A percentile compares a stretch with the other conserved stretches of the same genome.
Evolutionary conservation across 2,113 vertebrate species (phyloP).

Genomic region (Strix uralensis): DNA sequence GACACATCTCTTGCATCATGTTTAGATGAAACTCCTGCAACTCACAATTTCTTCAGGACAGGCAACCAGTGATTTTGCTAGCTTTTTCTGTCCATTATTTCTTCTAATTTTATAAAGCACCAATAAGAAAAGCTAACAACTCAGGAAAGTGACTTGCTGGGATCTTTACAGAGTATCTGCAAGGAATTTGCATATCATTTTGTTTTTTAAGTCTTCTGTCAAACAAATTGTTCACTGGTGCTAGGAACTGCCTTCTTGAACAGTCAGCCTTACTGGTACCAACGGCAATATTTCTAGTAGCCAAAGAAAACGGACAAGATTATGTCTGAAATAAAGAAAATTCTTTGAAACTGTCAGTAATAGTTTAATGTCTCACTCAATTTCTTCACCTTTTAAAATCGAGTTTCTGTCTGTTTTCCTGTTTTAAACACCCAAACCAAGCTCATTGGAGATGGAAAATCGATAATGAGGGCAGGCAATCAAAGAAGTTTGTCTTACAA

Average conservation of each 20-base stretch:
- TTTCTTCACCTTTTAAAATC: neutral
- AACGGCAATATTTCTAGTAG: neutral
- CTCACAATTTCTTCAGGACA: neutral
- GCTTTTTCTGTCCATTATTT: neutral
- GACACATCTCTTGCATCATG: neutral
- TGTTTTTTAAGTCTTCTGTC: neutral
- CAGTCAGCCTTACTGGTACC: neutral
- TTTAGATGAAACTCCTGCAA: neutral
- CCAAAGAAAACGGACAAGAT: neutral
- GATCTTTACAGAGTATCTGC: neutral
- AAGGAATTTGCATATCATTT: neutral
- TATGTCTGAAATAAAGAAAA: neutral
- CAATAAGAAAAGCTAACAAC: neutral
- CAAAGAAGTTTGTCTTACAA: neutral
- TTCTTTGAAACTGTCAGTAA: neutral
- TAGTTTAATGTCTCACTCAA: neutral
- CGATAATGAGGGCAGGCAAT: neutral
- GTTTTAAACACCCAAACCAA: neutral
- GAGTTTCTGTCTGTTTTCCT: neutral
- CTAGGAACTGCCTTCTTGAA: neutral
- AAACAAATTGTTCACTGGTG: neutral
- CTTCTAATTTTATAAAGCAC: neutral
- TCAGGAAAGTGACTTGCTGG: neutral
- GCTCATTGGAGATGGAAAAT: neutral
- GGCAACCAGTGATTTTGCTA: neutral